Conservation (phyloP, 1,140 invertebrate genomes). For the Chymomyza costata region DNA sequence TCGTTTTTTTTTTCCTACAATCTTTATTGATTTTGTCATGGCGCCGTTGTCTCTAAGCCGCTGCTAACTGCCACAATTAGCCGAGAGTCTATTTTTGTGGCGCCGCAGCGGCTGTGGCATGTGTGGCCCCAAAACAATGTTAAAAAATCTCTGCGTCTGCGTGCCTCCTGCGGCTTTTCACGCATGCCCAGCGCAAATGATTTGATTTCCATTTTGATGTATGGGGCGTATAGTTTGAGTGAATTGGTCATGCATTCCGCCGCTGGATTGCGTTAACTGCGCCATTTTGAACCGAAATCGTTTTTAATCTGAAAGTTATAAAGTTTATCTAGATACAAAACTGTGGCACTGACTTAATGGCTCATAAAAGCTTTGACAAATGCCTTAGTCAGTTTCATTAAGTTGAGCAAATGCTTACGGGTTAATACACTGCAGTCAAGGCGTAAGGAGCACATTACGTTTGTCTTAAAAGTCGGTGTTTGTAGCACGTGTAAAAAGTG, state of each 20-base stretch:
- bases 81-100: conserved; percentile 24
- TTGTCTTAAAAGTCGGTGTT: too few relatives aligned
- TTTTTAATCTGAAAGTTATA: too few relatives aligned
- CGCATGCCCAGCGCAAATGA: conserved; percentile 43
- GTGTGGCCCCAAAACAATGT: conserved; percentile 2
- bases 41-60: conserved; percentile 12
- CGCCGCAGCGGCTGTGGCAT: conserved; percentile 31
- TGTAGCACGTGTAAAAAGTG: too few relatives aligned
- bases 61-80: conserved; percentile 18
- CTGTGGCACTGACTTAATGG: too few relatives aligned
- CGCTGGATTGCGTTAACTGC: conserved; percentile 23
- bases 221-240: neutral
- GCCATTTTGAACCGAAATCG: conserved; percentile 44
- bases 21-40: conserved; percentile 52
- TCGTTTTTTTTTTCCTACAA: conserved; percentile 23
- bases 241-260: conserved; percentile 58
- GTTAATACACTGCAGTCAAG: too few relatives aligned
- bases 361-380: conserved; percentile 67
- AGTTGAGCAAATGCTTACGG: conserved; percentile 52
- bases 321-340: too few relatives aligned
- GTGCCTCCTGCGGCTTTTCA: conserved; percentile 57
- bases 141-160: too few relatives aligned
- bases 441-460: too few relatives aligned
- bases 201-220: conserved; percentile 31
- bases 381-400: conserved; percentile 67